Evolutionary conservation across 2,888 invertebrate species (phyloP).

Genomic region (Clepsis dumicolana): DNA sequence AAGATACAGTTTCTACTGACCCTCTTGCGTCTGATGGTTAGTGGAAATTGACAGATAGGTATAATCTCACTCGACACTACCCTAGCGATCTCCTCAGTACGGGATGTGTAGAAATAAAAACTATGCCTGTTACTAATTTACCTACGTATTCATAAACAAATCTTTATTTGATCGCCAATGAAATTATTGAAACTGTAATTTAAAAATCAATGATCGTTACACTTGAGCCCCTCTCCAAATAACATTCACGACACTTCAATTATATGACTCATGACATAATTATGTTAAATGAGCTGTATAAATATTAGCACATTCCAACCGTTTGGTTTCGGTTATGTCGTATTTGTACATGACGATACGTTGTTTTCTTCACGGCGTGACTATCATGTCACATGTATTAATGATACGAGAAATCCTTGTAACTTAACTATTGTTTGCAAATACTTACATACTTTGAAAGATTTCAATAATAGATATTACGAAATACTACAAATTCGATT

Average conservation of each 20-base stretch:
- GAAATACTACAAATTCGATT: not conserved
- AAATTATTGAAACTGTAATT: not conserved
- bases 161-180: not conserved
- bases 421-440: not conserved
- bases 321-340: conserved; percentile 18
- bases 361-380: not conserved
- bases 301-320: conserved; percentile 38
- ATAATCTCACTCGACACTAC: no score
- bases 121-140: no score
- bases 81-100: no score
- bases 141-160: no score
- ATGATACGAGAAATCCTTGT: not conserved
- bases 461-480: not conserved
- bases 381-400: not conserved
- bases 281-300: conserved; percentile 24
- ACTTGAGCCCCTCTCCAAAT: not conserved
- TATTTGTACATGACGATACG: conserved; percentile 5
- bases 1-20: no score
- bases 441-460: not conserved
- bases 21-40: no score
- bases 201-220: not conserved
- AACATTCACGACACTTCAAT: not conserved
- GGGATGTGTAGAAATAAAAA: no score
- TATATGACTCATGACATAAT: conserved; percentile 28
- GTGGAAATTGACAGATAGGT: no score